Conservation (phyloP, 2,113 vertebrate species). For the Aramus guarauna region DNA sequence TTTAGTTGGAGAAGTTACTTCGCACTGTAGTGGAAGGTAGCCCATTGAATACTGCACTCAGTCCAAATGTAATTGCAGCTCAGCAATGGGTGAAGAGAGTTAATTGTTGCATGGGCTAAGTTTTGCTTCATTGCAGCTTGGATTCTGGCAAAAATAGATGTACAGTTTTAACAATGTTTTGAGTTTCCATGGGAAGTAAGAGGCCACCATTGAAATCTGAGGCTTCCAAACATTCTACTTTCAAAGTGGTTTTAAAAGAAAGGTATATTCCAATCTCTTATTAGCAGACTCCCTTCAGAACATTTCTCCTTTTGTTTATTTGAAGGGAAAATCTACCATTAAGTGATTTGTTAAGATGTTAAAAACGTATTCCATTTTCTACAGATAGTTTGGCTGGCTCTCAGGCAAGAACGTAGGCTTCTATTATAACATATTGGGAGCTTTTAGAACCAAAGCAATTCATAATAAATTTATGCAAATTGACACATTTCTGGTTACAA, state of each 20-base stretch:
- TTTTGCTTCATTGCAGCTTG: not conserved
- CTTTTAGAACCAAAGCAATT: constrained; percentile 57
- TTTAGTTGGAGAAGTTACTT: not conserved
- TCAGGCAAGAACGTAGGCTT: constrained; percentile 53
- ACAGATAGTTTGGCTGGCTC: constrained; percentile 35
- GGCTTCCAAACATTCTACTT: not conserved
- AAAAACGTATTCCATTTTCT: constrained; percentile 15
- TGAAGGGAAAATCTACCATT: not conserved
- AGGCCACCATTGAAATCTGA: not conserved
- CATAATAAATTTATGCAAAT: constrained; percentile 61
- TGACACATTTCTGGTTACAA: constrained; percentile 59
- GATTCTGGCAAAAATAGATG: not conserved
- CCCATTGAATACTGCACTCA: not conserved
- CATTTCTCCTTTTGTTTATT: not conserved
- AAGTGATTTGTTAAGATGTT: constrained; percentile 8
- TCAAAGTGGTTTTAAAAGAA: not conserved
- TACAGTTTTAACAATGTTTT: not conserved
- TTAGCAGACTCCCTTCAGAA: not conserved
- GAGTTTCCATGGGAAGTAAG: not conserved
- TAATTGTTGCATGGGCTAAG: not conserved
- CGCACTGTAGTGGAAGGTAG: not conserved
- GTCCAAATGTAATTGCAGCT: not conserved
- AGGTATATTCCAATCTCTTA: not conserved
- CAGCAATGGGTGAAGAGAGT: not conserved
- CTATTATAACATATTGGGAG: constrained; percentile 58